Percentiles rank a stretch among this genome's conserved stretches.
These are phyloP conservation scores for Drosophila quadrilineata DNA, from an alignment of 1,140 invertebrate genomes.

Conservation along the genomic window DNA sequence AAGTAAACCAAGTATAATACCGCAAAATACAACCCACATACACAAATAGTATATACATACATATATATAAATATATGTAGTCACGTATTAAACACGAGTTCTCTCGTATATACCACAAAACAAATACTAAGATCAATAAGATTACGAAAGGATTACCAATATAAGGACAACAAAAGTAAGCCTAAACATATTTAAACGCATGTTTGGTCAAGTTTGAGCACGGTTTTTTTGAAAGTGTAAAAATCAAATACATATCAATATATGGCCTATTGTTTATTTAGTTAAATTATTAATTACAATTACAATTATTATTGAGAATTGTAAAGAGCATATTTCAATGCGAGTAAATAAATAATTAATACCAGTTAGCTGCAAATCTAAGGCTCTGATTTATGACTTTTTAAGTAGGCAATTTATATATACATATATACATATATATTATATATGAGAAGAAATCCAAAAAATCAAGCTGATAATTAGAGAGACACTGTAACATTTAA, in stretches of 20 bases:
- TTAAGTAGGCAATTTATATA: constrained; percentile 77
- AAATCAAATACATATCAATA: constrained; percentile 81
- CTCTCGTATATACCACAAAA: background rate
- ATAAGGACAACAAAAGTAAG: constrained; percentile 7
- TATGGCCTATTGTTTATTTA: constrained; percentile 81
- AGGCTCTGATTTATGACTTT: constrained; percentile 76
- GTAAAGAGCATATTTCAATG: constrained; percentile 24
- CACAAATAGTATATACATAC: constrained; percentile 18
- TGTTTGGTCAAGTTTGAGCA: constrained; percentile 65
- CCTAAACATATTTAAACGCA: constrained; percentile 29
- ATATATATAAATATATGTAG: constrained; percentile 25
- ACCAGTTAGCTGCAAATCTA: constrained; percentile 51
- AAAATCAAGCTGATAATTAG: constrained; percentile 53
- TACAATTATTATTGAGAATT: constrained; percentile 34
- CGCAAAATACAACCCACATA: constrained; percentile 18
- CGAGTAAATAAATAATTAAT: constrained; percentile 21
- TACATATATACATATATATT: too few relatives aligned
- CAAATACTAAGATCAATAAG: constrained; percentile 16
- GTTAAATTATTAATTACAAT: constrained; percentile 70
- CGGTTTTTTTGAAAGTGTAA: constrained; percentile 78
- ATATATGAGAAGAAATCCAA: too few relatives aligned
- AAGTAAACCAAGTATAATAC: constrained; percentile 55
- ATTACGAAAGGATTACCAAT: constrained; percentile 14
- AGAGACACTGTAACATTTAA: constrained; percentile 27
- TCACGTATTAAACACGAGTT: constrained; percentile 28